Conservation (phyloP, 2,888 invertebrate genomes). For the Cataglyphis livida region DNA sequence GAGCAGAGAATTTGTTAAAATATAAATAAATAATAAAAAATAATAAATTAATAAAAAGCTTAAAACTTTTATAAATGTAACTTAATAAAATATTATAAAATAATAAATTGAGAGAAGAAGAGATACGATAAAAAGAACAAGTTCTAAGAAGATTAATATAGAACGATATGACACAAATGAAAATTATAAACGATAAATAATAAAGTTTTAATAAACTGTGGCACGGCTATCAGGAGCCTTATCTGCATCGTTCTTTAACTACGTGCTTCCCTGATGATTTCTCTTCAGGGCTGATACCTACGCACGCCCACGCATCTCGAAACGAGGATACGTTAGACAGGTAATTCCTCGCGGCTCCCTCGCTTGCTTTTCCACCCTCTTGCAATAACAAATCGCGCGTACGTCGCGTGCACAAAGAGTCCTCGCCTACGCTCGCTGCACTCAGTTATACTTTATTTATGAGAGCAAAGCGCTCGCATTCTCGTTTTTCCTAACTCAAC, state of each 20-base stretch:
- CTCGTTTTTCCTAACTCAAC: conserved; percentile 49
- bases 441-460: conserved; percentile 69
- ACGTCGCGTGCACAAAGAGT: conserved; percentile 17
- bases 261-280: conserved; percentile 43
- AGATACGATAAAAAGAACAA: no score
- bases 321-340: conserved; percentile 24
- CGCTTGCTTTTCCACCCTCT: conserved; percentile 42
- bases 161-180: background rate
- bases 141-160: background rate
- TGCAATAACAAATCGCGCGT: conserved; percentile 39
- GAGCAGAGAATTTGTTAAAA: background rate
- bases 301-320: conserved; percentile 37
- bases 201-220: background rate
- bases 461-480: conserved; percentile 53
- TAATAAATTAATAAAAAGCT: background rate
- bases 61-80: background rate
- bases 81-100: background rate
- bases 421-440: conserved; percentile 59
- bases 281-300: conserved; percentile 48
- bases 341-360: conserved; percentile 44
- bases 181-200: conserved; percentile 25
- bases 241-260: conserved; percentile 27
- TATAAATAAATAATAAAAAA: background rate
- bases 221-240: background rate
- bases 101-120: background rate